These are phyloP conservation scores for Brienomyrus longianalis DNA, from an alignment of 2,113 vertebrate genomes.

Conservation along the genomic window DNA sequence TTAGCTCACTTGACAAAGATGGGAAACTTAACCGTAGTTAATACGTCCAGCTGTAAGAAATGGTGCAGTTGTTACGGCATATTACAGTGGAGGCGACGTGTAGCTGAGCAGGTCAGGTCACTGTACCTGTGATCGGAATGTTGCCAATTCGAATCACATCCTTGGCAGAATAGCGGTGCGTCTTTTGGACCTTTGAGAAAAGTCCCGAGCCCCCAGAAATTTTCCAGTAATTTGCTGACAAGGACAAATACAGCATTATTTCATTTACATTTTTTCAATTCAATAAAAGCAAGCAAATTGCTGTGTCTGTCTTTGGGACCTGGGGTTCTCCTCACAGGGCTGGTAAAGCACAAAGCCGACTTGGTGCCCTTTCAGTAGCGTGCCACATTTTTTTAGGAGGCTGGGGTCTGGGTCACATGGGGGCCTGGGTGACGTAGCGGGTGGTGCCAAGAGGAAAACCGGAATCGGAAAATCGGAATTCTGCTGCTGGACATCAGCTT, in stretches of 20 bases:
- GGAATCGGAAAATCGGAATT: not conserved
- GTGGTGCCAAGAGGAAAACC: not conserved
- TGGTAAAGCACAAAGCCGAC: not conserved
- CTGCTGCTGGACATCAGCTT: not conserved
- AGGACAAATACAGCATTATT: not conserved
- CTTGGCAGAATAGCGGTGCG: not conserved
- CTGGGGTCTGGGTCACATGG: not conserved
- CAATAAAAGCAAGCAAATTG: not conserved
- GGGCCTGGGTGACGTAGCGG: not conserved
- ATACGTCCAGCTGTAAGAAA: not conserved
- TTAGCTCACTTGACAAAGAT: not conserved
- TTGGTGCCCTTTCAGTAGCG: not conserved
- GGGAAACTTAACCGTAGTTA: not conserved
- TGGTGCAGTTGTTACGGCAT: not conserved
- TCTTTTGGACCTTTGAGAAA: not conserved
- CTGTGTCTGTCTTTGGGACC: not conserved
- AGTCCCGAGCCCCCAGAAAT: not conserved
- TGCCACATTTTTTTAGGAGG: not conserved
- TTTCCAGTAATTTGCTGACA: not conserved
- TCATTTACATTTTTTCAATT: not conserved
- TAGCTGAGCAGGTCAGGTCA: not conserved
- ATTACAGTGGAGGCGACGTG: not conserved
- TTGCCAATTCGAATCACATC: not conserved
- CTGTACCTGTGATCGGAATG: not conserved
- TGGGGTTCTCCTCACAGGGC: not conserved